These are phyloP conservation scores for Neoaliturus tenellus DNA, from an alignment of 2,888 invertebrate species.

Conservation along the genomic window DNA sequence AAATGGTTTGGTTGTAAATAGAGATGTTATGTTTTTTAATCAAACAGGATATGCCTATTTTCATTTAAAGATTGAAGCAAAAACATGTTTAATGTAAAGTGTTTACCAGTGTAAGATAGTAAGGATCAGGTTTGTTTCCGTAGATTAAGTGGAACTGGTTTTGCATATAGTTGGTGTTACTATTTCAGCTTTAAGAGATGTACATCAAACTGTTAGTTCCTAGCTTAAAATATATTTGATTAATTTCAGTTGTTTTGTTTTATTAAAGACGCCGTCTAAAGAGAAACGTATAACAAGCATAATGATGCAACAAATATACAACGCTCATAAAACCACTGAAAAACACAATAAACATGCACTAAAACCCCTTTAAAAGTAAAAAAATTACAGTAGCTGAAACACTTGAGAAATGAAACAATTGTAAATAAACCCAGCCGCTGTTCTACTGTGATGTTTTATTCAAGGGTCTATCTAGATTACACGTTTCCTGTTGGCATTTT, in stretches of 20 bases:
- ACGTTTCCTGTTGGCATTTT: constrained; percentile 25
- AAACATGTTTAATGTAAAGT: not conserved
- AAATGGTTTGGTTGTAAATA: constrained; percentile 20
- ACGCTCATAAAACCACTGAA: too few species aligned
- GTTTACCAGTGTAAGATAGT: not conserved
- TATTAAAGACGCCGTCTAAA: too few species aligned
- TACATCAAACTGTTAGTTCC: constrained; percentile 14
- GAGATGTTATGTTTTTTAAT: not conserved
- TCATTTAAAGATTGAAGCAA: too few species aligned
- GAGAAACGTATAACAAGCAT: too few species aligned
- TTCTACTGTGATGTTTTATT: not conserved
- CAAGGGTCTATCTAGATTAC: not conserved
- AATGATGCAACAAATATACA: too few species aligned
- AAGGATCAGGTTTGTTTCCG: not conserved
- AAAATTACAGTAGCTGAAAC: not conserved
- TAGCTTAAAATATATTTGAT: not conserved
- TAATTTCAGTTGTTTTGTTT: too few species aligned
- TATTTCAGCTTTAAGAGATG: not conserved
- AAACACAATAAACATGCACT: too few species aligned
- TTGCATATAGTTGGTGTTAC: constrained; percentile 8
- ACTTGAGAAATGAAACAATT: not conserved
- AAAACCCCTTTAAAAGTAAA: too few species aligned
- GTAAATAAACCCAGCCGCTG: not conserved
- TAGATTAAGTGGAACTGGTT: constrained; percentile 16
- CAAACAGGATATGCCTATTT: too few species aligned